Base-by-base conservation (phyloP, 2,888 invertebrate genomes). In the Nomada fabriciana region DNA sequence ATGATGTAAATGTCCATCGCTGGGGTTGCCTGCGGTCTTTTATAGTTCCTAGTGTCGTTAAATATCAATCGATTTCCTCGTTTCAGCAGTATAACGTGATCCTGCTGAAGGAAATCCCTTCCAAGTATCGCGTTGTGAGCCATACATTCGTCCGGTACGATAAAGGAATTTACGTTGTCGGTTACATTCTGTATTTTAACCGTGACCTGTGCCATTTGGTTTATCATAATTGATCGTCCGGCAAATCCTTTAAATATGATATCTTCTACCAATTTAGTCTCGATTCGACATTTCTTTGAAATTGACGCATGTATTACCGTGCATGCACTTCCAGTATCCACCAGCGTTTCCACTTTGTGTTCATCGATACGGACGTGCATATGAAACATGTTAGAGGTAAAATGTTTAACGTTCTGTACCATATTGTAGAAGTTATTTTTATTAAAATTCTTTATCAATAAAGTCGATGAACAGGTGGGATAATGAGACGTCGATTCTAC, bases 71-170 rank as follows among this genome's bases (percentile, higher is more conserved):
- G 57, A 36, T 65, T 43, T 1, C 59, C 50, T 2, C 63, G 63
- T 70, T 76, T 76, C 0, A 76, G 4, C 64, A 70, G 50, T 0
- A 76, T 13, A 0, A 76, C 57, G 23, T 65, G 65, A 0, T 64
- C 59, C 43, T 71, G 76, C 5, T 71, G n/a, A 0, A 77, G n/a
- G 2, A 72, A 71, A 1, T 77, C 77, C 20, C 71, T 20, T 0
- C 77, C 77, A 2, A 72, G 4, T 11, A 77, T 65, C 7, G 60
- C n/a, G 9, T 71, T 29, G 23, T 71, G 25, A 0, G 5, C 43
- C 2, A 25, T 57, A n/a, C 64, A 57, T 11, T 63, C 69, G 13
- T 70, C 57, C 13, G 70, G 64, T 1, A 70, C n/a, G 2, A 71
- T 11, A 20, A 64, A 50, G 0, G 76, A 47, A 3, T 70, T 15